Percentiles rank a stretch among this genome's conserved stretches.
phyloP scores from a whole-genome alignment of 2,113 vertebrate genomes.

The Gasterosteus aculeatus region DNA sequence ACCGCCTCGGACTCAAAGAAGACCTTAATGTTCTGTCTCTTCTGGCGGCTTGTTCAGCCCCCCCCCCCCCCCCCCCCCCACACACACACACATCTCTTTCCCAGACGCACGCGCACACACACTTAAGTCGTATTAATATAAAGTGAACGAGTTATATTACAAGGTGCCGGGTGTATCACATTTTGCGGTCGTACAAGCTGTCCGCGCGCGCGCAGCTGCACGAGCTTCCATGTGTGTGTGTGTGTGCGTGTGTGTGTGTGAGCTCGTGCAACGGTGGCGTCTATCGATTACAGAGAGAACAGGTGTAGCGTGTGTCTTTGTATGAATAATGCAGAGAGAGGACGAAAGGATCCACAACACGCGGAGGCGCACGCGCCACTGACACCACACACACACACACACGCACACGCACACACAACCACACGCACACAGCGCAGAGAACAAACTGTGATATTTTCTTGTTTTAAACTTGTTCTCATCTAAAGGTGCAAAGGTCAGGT shows the following conservation, averaged over 20 bases:
- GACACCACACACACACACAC: not conserved
- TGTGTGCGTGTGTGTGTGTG: not conserved
- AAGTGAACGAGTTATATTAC: constrained; percentile 52
- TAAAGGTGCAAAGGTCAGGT: too few relatives aligned
- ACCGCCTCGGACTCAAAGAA: constrained; percentile 47
- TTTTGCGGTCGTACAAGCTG: constrained; percentile 37
- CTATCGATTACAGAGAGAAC: constrained; percentile 76
- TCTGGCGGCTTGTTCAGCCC: constrained; percentile 21
- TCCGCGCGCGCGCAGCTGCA: not conserved
- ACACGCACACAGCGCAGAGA: not conserved
- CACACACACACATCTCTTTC: not conserved
- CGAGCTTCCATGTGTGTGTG: not conserved
- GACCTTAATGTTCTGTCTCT: constrained; percentile 48
- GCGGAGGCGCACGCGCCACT: not conserved
- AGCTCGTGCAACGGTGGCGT: constrained; percentile 35
- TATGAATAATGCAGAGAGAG: constrained; percentile 69
- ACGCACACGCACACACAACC: not conserved
- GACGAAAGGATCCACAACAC: constrained; percentile 46
- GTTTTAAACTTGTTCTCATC: constrained; percentile 8
- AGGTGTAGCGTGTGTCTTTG: constrained; percentile 71
- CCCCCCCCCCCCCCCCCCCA: too few relatives aligned
- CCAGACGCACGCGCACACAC: not conserved
- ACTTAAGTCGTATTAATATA: constrained; percentile 33
- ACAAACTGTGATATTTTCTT: not conserved
- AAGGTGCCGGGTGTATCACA: constrained; percentile 32